phyloP scores from a whole-genome alignment of 2,797 vertebrate genomes.

The Lerista edwardsae region DNA sequence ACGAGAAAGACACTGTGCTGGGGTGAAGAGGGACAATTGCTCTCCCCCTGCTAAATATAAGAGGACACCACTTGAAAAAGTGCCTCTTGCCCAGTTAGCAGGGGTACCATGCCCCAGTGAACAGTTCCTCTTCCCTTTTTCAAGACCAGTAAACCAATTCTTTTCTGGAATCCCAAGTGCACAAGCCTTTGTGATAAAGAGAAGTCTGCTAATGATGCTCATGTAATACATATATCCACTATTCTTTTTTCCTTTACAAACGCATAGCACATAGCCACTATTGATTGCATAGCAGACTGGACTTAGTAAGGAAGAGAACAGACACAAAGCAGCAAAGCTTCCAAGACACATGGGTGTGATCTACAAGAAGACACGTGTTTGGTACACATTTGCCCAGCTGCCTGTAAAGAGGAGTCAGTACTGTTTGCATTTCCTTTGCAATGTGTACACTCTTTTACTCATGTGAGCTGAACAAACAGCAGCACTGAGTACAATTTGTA shows the following conservation, averaged over 20 bases:
- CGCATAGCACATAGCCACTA: neutral
- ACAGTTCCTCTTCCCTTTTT: too few species aligned
- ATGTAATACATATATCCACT: neutral
- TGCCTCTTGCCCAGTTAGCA: too few species aligned
- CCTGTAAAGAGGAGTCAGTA: conserved; percentile 16
- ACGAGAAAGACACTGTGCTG: too few species aligned
- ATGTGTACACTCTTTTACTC: neutral
- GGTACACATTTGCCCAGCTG: neutral
- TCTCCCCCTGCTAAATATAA: too few species aligned
- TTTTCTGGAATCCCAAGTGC: neutral
- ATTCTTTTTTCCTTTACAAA: neutral
- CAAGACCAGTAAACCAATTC: too few species aligned
- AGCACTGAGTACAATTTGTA: conserved; percentile 13
- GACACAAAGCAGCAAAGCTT: neutral
- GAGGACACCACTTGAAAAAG: too few species aligned
- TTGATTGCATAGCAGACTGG: neutral
- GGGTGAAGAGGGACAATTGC: too few species aligned
- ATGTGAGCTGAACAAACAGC: conserved; percentile 1
- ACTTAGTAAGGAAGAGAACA: neutral
- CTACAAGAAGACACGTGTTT: neutral
- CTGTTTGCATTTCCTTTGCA: neutral
- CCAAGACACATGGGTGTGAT: neutral
- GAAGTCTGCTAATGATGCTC: neutral
- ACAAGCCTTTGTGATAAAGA: neutral
- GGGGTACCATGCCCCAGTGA: too few species aligned